These are phyloP conservation scores for Dioctria rufipes DNA, from an alignment of 2,888 invertebrate genomes.

Conservation along the genomic window DNA sequence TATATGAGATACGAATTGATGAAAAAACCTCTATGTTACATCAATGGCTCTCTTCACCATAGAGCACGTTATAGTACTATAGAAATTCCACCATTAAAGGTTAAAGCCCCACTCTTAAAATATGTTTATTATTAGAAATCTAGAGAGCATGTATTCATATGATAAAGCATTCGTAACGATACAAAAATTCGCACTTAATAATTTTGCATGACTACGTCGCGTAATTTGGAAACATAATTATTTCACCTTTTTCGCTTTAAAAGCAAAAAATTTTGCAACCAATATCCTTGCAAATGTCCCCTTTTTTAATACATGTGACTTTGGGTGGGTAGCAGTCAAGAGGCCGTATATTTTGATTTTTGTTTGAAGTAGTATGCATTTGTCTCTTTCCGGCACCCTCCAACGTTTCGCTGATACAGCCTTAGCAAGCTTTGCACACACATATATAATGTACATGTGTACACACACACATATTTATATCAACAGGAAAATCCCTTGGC, in stretches of 20 bases:
- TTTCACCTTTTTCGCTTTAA: constrained; percentile 27
- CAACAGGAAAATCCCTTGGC: constrained; percentile 14
- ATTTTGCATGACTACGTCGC: constrained; percentile 24
- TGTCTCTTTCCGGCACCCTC: constrained; percentile 49
- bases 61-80: no score
- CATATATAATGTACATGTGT: background rate
- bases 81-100: no score
- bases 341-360: constrained; percentile 47
- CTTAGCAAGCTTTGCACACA: constrained; percentile 9
- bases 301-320: background rate
- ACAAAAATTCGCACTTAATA: constrained; percentile 1
- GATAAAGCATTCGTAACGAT: background rate
- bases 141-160: no score
- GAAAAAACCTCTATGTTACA: no score
- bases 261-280: constrained; percentile 37
- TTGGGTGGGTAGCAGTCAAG: constrained; percentile 12
- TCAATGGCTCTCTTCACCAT: no score
- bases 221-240: constrained; percentile 45
- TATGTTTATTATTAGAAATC: no score
- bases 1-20: no score
- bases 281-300: constrained; percentile 21
- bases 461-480: no score
- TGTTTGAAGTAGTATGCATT: constrained; percentile 38
- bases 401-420: constrained; percentile 25
- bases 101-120: no score